Evolutionary conservation across 2,888 invertebrate genomes (phyloP), one percentile per base, ranked within the genome.

Genomic region (Sialis fuliginosa): DNA sequence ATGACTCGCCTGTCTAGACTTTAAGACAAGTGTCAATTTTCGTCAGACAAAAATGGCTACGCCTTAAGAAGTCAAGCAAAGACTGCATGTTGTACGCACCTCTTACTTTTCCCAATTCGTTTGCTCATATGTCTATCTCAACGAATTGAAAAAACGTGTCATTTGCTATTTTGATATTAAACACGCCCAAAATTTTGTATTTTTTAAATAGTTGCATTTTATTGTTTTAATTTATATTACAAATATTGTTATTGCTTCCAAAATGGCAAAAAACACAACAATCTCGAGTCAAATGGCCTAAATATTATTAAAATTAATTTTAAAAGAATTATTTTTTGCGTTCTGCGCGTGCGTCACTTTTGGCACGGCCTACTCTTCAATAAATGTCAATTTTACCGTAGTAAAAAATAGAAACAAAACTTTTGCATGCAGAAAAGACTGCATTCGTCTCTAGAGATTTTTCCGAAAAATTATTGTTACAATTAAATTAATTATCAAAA

Each of bases 21-120:
- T 55, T 58, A 58, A 62, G 66, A 66, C 66, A 65, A 74, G 75
- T 77, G 76, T 77, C 77, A 77, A 77, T 77, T 77, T 77, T 77
- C 77, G 76, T 77, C 76, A 77, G 76, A 62, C 72, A 74, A 76
- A 77, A 75, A 77, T 77, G 77, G 77, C 77, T 76, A 76, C 76
- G 75, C 75, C 75, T 66, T 62, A 62, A 59, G 57, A 57, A 56
- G 50, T 48, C 54, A 41, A 63, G 50, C 55, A 49, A n/a, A 39
- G 61, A 62, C 57, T 13, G 33, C 50, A n/a, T 44, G 43, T 7
- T 39, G 22, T 22, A 22, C 9, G n/a, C 30, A 8, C 31, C 37
- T 42, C 30, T 48, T 46, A 37, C 45, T 45, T 45, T 48, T 22
- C n/a, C 30, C 13, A 35, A 42, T 10, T 10, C 37, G 37, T 8